phyloP scores from a whole-genome alignment of 2,888 invertebrate genomes.

The Ormyrus pomaceus region DNA sequence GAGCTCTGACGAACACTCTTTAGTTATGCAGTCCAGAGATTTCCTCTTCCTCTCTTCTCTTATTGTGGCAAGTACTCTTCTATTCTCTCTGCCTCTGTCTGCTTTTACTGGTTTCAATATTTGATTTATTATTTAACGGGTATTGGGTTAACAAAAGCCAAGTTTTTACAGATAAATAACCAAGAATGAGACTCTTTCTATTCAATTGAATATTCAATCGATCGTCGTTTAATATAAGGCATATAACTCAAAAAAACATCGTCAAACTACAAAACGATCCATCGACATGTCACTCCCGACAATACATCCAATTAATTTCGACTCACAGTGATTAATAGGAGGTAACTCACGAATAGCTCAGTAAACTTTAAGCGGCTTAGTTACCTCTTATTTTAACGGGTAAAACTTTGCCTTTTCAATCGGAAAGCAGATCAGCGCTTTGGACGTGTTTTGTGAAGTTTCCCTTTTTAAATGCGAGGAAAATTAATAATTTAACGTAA shows the following conservation, averaged over 20 bases:
- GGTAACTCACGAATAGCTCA: neutral
- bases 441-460: neutral
- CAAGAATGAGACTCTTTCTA: too few species aligned
- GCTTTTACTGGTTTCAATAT: slow-evolving; percentile 25
- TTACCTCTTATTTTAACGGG: slow-evolving; percentile 3
- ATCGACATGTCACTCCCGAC: slow-evolving; percentile 64
- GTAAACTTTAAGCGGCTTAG: slow-evolving; percentile 32
- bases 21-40: slow-evolving; percentile 46
- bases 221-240: too few species aligned
- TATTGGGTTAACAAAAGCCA: too few species aligned
- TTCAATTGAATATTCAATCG: too few species aligned
- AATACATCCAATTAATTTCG: slow-evolving; percentile 67
- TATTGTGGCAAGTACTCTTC: slow-evolving; percentile 22
- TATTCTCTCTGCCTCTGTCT: slow-evolving; percentile 2
- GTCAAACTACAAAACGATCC: slow-evolving; percentile 62
- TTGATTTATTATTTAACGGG: slow-evolving; percentile 36
- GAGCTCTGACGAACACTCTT: slow-evolving; percentile 29
- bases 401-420: slow-evolving; percentile 1
- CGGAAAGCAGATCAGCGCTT: neutral
- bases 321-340: slow-evolving; percentile 64
- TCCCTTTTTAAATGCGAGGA: too few species aligned
- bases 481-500: too few species aligned
- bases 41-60: slow-evolving; percentile 41
- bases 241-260: neutral
- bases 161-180: too few species aligned